Base-by-base conservation (phyloP, 2,113 vertebrate genomes). In the Mesoclemmys tuberculata region DNA sequence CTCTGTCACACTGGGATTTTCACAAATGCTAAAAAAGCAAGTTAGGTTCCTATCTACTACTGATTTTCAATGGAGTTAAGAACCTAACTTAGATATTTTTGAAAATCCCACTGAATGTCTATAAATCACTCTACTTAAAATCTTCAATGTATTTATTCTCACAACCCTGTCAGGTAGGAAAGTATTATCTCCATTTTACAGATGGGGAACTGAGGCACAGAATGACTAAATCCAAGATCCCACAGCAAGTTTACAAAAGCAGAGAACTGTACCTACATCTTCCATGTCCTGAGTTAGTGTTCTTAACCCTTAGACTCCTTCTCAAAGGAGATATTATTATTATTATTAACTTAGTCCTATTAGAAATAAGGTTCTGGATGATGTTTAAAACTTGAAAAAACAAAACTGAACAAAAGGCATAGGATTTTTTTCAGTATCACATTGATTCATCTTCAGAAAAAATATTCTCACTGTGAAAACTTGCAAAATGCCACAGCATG, bases 401-500 rank as follows among this genome's bases (percentile, higher is more conserved):
- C n/a, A 75, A 44, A 44, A 12, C 24, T 3, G 9, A 68, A 51
- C 21, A 78, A 31, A 6, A 48, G 18, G 81, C 3, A 6, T 44
- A 26, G 38, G 41, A 24, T 56, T 26, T 41, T 49, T 52, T 78
- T 93, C 31, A 46, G 52, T n/a, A 89, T 82, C 13, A 89, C 1
- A 58, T 13, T 55, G 86, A 94, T 46, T 80, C 80, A 86, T 86
- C 12, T 81, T 84, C 16, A 94, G 55, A 14, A 9, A 78, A 94
- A 91, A n/a, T 64, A 92, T 38, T 84, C 38, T 56, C n/a, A 51
- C 29, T 90, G 51, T 82, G 22, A 88, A 68, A 68, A 68, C 35
- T n/a, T n/a, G 35, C 16, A 64, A 95, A 78, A n/a, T 38, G 87
- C 7, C 58, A 79, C 84, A 95, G 12, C 2, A 1, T 85, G 80